A percentile compares a stretch with the other conserved stretches of the same genome.
Conservation (phyloP, 1,140 invertebrate genomes). For the Drosophila azteca region DNA sequence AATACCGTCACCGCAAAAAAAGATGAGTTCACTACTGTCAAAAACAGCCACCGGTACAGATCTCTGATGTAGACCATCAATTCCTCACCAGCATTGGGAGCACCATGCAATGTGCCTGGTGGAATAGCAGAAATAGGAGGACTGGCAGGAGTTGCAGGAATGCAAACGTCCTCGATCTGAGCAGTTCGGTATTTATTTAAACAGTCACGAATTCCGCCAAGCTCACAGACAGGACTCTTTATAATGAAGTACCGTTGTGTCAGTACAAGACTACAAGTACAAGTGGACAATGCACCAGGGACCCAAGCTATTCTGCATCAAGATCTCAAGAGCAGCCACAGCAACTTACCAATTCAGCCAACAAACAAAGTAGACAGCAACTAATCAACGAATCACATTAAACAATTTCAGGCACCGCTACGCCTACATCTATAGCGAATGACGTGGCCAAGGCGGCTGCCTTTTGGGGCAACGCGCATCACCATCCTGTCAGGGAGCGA, state of each 20-base stretch:
- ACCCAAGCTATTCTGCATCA: slow-evolving; percentile 9
- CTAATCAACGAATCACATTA: background rate
- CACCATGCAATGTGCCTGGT: no score
- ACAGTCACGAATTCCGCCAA: slow-evolving; percentile 45
- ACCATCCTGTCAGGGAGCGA: slow-evolving; percentile 52
- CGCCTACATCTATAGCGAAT: slow-evolving; percentile 68
- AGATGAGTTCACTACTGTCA: no score
- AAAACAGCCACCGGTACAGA: no score
- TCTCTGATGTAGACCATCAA: no score
- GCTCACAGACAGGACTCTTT: slow-evolving; percentile 29
- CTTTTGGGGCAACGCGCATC: slow-evolving; percentile 20
- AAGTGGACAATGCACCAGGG: slow-evolving; percentile 63
- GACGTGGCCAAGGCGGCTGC: slow-evolving; percentile 63
- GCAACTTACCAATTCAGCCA: slow-evolving; percentile 67
- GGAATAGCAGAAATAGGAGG: no score
- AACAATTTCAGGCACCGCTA: slow-evolving; percentile 57
- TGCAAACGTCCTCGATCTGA: slow-evolving; percentile 67
- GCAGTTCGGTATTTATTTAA: slow-evolving; percentile 57
- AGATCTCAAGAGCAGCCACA: slow-evolving; percentile 26
- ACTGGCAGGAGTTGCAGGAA: no score
- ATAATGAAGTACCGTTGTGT: slow-evolving; percentile 27
- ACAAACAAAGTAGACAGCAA: slow-evolving; percentile 59
- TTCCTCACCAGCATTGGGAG: no score
- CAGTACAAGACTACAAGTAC: slow-evolving; percentile 22
- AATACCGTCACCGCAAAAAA: no score